phyloP scores from a whole-genome alignment of 2,888 invertebrate genomes.

The Dusona sp. region DNA sequence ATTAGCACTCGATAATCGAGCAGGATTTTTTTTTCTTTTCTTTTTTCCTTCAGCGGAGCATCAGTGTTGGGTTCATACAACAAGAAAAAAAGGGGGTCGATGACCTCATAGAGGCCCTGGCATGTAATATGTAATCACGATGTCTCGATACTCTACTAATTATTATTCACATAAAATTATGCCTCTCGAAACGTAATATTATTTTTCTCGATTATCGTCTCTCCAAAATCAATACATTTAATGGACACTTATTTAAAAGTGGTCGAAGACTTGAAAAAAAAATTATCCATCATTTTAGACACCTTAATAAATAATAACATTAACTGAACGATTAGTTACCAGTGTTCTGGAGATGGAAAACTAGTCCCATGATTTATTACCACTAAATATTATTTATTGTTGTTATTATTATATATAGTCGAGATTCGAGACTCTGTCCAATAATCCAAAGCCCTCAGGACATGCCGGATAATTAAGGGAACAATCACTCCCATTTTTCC shows the following conservation, averaged over 20 bases:
- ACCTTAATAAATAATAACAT: neutral
- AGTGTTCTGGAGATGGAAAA: neutral
- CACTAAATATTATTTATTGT: neutral
- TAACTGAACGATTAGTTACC: neutral
- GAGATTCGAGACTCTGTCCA: slow-evolving; percentile 85
- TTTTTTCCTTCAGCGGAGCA: neutral
- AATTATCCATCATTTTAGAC: neutral
- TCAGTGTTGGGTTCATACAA: slow-evolving; percentile 2
- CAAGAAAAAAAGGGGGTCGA: slow-evolving; percentile 22
- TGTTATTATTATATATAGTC: slow-evolving; percentile 15
- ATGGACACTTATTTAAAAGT: neutral
- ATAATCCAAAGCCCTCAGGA: slow-evolving; percentile 87
- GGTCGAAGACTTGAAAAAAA: neutral
- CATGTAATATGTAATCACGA: neutral
- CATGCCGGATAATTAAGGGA: slow-evolving; percentile 87
- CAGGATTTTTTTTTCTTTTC: slow-evolving; percentile 28
- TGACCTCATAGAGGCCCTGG: neutral
- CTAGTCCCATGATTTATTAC: neutral
- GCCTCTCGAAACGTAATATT: neutral
- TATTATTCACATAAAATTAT: neutral
- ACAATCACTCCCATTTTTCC: slow-evolving; percentile 89
- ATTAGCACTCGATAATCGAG: slow-evolving; percentile 34
- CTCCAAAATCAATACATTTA: neutral
- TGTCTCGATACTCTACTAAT: neutral
- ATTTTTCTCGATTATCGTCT: neutral